Percentiles rank a stretch among this genome's conserved stretches.
These are phyloP conservation scores for Lepidurus apus DNA, from an alignment of 1,140 invertebrate genomes.

Conservation along the genomic window DNA sequence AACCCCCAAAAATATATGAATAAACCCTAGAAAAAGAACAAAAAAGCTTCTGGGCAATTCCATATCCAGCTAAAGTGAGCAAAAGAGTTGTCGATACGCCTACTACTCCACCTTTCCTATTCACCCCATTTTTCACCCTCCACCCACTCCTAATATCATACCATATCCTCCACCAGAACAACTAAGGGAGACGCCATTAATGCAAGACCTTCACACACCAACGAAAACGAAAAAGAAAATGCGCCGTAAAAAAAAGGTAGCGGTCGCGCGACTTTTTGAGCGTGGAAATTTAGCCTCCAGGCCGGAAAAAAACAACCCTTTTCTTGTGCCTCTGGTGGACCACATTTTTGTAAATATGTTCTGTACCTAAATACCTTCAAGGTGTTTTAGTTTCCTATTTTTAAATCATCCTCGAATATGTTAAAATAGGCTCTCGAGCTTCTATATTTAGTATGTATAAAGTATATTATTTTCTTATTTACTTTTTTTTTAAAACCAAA, in stretches of 20 bases:
- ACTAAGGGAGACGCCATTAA: not conserved
- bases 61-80: not conserved
- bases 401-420: no score
- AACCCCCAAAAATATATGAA: not conserved
- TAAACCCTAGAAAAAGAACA: not conserved
- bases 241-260: not conserved
- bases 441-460: no score
- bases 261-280: not conserved
- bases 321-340: not conserved
- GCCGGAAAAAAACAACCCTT: not conserved
- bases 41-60: not conserved
- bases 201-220: not conserved
- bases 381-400: no score
- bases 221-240: slow-evolving; percentile 9
- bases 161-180: not conserved
- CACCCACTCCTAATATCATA: not conserved
- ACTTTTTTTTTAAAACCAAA: no score
- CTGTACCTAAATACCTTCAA: not conserved
- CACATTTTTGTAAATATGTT: not conserved
- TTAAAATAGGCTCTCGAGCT: no score
- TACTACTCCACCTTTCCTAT: slow-evolving; percentile 2
- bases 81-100: not conserved
- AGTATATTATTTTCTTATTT: no score
- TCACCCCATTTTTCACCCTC: not conserved
- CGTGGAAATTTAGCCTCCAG: not conserved